Conservation (phyloP, 1,140 invertebrate species). For the Heliconius eleuchia region DNA sequence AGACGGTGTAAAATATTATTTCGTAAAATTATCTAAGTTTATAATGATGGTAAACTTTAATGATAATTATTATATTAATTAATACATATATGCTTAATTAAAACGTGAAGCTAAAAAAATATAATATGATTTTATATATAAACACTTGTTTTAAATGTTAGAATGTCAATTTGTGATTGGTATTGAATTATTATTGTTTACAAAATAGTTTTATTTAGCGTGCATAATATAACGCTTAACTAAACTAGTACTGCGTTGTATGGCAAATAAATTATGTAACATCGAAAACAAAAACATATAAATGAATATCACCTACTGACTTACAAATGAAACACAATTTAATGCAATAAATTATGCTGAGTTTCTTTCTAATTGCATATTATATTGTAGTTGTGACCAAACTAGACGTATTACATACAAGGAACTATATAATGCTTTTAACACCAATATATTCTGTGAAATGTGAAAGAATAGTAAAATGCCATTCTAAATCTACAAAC, state of each 20-base stretch:
- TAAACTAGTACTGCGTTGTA: background rate
- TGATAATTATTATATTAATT: no score
- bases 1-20: conserved; percentile 3
- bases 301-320: background rate
- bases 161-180: background rate
- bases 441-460: conserved; percentile 15
- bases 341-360: background rate
- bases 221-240: background rate
- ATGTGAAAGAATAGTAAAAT: conserved; percentile 21
- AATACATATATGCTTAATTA: no score
- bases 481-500: background rate
- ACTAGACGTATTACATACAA: background rate
- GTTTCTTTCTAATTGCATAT: background rate
- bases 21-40: background rate
- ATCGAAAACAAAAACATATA: background rate
- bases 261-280: background rate
- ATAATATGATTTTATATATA: background rate
- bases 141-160: background rate
- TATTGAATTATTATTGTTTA: background rate
- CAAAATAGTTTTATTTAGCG: background rate
- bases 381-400: background rate
- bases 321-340: background rate
- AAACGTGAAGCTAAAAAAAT: no score
- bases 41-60: background rate
- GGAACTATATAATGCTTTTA: background rate